A percentile compares a stretch with the other conserved stretches of the same genome.
phyloP scores from a whole-genome alignment of 2,888 invertebrate genomes.

The Teinopalpus imperialis region DNA sequence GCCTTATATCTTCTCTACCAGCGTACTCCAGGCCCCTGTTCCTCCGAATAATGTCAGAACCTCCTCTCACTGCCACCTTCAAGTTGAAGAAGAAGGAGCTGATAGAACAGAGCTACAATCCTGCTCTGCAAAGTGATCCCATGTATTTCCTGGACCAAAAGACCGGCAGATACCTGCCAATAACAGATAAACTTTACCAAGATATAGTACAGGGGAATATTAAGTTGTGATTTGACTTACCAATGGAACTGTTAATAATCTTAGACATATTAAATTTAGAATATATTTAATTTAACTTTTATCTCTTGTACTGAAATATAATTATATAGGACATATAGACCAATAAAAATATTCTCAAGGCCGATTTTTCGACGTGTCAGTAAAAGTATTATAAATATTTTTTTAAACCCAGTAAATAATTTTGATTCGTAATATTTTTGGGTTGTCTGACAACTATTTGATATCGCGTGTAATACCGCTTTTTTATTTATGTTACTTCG shows the following conservation, averaged over 20 bases:
- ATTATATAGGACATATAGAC: no score
- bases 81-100: slow-evolving; percentile 96
- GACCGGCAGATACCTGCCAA: slow-evolving; percentile 63
- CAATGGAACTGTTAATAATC: slow-evolving; percentile 1
- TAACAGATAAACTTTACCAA: slow-evolving; percentile 72
- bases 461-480: no score
- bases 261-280: no score
- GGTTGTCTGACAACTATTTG: no score
- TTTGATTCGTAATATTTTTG: no score
- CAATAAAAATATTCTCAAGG: no score
- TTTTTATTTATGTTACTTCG: no score
- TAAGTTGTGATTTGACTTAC: slow-evolving; percentile 66
- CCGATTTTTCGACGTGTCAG: no score
- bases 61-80: slow-evolving; percentile 93
- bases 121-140: slow-evolving; percentile 83
- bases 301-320: no score
- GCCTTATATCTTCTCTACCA: slow-evolving; percentile 84
- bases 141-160: slow-evolving; percentile 84
- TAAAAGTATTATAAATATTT: no score
- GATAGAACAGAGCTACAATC: slow-evolving; percentile 89
- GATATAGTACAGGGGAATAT: slow-evolving; percentile 72
- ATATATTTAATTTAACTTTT: no score
- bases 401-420: no score
- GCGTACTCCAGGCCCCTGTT: slow-evolving; percentile 94
- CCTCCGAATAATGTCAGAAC: slow-evolving; percentile 87